phyloP scores from a whole-genome alignment of 1,140 invertebrate genomes.

The Reticulitermes speratus region DNA sequence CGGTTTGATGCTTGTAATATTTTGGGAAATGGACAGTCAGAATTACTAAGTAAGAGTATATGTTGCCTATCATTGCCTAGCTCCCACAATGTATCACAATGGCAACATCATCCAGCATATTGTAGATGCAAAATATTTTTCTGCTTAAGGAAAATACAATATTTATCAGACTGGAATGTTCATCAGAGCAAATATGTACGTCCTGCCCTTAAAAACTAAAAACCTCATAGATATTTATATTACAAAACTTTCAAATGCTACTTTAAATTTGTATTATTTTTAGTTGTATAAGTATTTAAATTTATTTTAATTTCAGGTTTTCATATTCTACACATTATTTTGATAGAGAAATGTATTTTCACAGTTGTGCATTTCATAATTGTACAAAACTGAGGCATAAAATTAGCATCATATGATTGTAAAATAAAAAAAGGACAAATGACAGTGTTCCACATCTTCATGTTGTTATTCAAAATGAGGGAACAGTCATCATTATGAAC shows the following conservation, averaged over 20 bases:
- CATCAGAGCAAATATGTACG: background rate
- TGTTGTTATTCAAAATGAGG: background rate
- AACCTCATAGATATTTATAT: background rate
- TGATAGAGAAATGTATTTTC: background rate
- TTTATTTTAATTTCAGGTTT: background rate
- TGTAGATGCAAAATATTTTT: background rate
- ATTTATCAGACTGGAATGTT: background rate
- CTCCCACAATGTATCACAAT: background rate
- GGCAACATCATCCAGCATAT: background rate
- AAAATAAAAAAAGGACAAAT: background rate
- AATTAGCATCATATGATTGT: background rate
- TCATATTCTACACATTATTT: background rate
- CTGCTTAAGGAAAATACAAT: background rate
- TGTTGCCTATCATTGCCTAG: background rate
- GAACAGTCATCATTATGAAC: too few relatives aligned
- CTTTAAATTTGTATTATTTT: background rate
- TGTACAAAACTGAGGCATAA: background rate
- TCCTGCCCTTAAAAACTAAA: background rate
- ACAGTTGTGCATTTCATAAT: background rate
- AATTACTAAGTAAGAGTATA: background rate
- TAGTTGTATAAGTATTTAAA: background rate
- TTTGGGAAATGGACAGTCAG: background rate
- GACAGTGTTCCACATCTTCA: background rate
- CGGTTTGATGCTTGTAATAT: background rate
- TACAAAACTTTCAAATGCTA: background rate